Conservation (phyloP, 2,797 vertebrate species). For the Xenopus petersii region DNA sequence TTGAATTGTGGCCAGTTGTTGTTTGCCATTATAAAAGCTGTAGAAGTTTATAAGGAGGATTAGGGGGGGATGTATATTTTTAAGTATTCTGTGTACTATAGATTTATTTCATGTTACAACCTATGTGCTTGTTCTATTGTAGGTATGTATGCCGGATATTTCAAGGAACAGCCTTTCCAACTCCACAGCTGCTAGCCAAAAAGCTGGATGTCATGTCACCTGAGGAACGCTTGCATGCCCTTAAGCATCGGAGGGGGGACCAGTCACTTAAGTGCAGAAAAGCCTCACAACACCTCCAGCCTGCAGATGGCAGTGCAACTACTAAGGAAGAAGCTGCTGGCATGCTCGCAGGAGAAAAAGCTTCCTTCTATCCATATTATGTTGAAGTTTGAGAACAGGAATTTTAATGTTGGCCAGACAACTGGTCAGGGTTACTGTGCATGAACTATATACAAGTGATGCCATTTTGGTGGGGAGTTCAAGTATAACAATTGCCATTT, state of each 20-base stretch:
- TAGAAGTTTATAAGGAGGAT: too few species aligned
- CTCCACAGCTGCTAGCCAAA: conserved; percentile 61
- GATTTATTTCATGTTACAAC: too few species aligned
- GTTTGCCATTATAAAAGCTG: too few species aligned
- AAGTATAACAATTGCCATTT: too few species aligned
- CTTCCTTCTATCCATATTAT: background rate
- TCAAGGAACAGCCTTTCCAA: conserved; percentile 67
- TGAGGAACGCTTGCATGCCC: conserved; percentile 50
- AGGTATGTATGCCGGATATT: conserved; percentile 74
- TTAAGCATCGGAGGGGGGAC: conserved; percentile 60
- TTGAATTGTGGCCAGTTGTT: too few species aligned
- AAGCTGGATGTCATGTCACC: conserved; percentile 57
- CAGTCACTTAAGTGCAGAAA: background rate
- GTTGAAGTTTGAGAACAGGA: background rate
- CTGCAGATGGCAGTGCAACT: conserved; percentile 14
- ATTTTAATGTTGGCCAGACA: background rate
- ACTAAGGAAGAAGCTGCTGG: conserved; percentile 16
- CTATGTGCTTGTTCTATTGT: conserved; percentile 34
- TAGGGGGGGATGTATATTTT: too few species aligned
- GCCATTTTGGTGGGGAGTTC: too few species aligned
- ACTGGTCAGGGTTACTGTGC: background rate
- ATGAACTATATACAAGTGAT: too few species aligned
- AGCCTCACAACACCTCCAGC: background rate
- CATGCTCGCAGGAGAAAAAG: conserved; percentile 1
- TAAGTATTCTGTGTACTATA: too few species aligned